Percentiles rank a stretch among this genome's conserved stretches.
phyloP scores from a whole-genome alignment of 2,888 invertebrate species.

The Trissonchulus latispiculum region DNA sequence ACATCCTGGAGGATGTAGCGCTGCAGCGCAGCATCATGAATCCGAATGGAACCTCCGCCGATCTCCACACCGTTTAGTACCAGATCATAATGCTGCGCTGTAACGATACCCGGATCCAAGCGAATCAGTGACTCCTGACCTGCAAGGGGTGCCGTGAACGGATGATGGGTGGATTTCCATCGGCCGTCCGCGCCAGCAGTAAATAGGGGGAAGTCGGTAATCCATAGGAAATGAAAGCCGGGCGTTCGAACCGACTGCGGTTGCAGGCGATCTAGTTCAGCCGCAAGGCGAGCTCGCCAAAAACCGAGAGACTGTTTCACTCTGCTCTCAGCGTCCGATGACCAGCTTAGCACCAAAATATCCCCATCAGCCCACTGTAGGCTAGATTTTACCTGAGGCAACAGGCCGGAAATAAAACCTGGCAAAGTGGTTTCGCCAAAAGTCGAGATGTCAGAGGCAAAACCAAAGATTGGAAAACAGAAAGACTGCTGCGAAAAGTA shows the following conservation, averaged over 20 bases:
- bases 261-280: conserved; percentile 51
- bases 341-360: neutral
- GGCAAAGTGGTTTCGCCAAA: too few species aligned
- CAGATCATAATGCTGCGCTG: conserved; percentile 81
- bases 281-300: conserved; percentile 55
- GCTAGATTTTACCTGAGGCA: neutral
- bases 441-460: neutral
- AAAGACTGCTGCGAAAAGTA: neutral
- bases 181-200: conserved; percentile 47
- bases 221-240: conserved; percentile 64
- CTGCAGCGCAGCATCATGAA: conserved; percentile 72
- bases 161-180: conserved; percentile 80
- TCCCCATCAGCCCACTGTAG: neutral
- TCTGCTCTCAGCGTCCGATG: neutral
- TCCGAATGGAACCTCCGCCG: conserved; percentile 91
- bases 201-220: conserved; percentile 89
- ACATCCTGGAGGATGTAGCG: conserved; percentile 62
- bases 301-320: conserved; percentile 53
- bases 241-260: conserved; percentile 22
- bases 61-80: conserved; percentile 92
- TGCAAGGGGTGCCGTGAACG: conserved; percentile 86
- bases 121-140: conserved; percentile 63
- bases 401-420: neutral
- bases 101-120: conserved; percentile 59
- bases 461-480: too few species aligned